These are phyloP conservation scores for Steatornis caripensis DNA, from an alignment of 2,113 vertebrate species.

Conservation along the genomic window DNA sequence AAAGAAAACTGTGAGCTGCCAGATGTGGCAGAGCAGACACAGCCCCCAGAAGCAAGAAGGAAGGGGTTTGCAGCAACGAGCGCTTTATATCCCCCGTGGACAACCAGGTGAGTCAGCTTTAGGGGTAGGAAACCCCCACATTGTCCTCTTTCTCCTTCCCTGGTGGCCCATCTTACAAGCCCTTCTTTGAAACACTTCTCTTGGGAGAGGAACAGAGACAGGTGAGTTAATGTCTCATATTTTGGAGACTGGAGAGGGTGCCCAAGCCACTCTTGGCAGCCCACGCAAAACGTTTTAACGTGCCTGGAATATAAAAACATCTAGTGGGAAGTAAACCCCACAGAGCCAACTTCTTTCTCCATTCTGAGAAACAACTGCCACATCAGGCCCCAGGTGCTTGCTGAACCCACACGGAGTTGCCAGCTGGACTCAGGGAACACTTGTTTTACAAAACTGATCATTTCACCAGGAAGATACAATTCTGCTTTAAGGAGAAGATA, in stretches of 20 bases:
- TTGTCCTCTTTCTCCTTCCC: not conserved
- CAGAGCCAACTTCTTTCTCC: not conserved
- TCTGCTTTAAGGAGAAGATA: not conserved
- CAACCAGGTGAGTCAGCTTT: not conserved
- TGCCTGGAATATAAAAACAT: not conserved
- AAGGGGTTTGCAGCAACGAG: not conserved
- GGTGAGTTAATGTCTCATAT: not conserved
- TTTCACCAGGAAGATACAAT: not conserved
- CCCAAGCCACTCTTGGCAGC: not conserved
- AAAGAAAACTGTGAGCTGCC: not conserved
- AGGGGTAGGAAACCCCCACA: not conserved
- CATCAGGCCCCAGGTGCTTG: not conserved
- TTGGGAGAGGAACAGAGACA: not conserved
- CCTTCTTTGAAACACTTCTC: not conserved
- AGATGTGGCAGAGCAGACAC: not conserved
- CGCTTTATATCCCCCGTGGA: not conserved
- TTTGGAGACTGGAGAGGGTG: not conserved
- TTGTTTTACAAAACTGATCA: not conserved
- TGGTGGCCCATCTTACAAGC: not conserved
- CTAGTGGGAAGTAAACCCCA: not conserved
- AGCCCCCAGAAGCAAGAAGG: not conserved
- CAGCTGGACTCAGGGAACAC: not conserved
- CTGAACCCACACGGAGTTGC: accelerated
- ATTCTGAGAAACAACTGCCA: not conserved
- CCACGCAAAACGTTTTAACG: not conserved